phyloP scores from a whole-genome alignment of 1,140 invertebrate genomes.

The Eurosta solidaginis region DNA sequence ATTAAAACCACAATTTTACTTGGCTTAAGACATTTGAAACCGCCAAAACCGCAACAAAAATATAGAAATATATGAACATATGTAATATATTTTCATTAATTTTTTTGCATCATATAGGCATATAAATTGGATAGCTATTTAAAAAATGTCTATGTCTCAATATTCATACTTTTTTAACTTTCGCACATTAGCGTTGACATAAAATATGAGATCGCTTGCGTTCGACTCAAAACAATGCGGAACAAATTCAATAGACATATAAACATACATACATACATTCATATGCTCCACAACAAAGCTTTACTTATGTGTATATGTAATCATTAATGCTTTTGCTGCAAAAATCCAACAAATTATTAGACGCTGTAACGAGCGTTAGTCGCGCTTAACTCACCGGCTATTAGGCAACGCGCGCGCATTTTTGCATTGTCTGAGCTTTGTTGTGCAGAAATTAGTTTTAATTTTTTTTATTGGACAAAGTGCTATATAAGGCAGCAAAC shows the following conservation, averaged over 20 bases:
- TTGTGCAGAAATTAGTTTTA: too few species aligned
- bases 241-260: neutral
- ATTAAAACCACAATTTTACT: neutral
- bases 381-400: neutral
- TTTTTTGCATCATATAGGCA: too few species aligned
- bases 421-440: neutral
- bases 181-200: neutral
- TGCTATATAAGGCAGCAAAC: neutral
- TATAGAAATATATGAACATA: neutral
- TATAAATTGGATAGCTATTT: too few species aligned
- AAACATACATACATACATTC: neutral
- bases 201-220: neutral
- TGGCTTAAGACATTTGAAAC: neutral
- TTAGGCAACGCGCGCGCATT: neutral
- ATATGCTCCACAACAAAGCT: too few species aligned
- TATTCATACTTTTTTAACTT: neutral
- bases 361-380: neutral
- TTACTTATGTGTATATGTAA: neutral
- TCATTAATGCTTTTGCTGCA: neutral
- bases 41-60: neutral
- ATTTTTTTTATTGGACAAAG: neutral
- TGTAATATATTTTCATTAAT: too few species aligned
- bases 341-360: neutral
- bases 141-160: too few species aligned
- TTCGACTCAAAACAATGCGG: constrained; percentile 1